Percentiles rank a stretch among this genome's conserved stretches.
Evolutionary conservation across 2,113 vertebrate species (phyloP).

Genomic region (Heloderma charlesbogerti): DNA sequence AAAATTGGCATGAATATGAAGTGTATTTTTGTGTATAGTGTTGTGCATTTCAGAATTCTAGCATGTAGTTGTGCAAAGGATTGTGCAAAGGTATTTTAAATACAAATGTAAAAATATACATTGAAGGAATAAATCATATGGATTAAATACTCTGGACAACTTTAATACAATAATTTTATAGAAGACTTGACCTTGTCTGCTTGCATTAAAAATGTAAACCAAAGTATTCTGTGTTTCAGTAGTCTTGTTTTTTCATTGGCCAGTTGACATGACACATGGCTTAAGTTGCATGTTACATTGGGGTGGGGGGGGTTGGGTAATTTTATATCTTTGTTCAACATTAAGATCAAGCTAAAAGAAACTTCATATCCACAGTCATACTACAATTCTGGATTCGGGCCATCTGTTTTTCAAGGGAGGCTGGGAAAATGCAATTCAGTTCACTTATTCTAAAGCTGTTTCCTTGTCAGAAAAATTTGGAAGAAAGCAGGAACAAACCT

Average conservation of each 20-base stretch:
- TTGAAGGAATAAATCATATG: slow-evolving; percentile 69
- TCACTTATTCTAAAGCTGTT: not conserved
- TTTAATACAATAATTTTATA: slow-evolving; percentile 80
- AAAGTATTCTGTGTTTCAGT: slow-evolving; percentile 42
- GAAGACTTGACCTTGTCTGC: slow-evolving; percentile 67
- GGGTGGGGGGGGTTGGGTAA: not conserved
- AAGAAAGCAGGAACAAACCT: not conserved
- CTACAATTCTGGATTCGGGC: not conserved
- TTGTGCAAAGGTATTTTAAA: slow-evolving; percentile 78
- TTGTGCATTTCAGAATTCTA: slow-evolving; percentile 80
- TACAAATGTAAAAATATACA: slow-evolving; percentile 70
- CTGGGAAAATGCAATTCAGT: not conserved
- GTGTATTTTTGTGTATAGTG: slow-evolving; percentile 81
- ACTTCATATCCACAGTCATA: not conserved
- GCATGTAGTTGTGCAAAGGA: slow-evolving; percentile 75
- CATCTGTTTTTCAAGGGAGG: not conserved
- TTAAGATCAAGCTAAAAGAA: not conserved
- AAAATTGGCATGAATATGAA: slow-evolving; percentile 76
- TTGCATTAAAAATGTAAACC: slow-evolving; percentile 70
- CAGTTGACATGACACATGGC: not conserved
- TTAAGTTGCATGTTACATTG: not conserved
- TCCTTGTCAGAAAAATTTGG: no score
- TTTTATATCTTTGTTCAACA: not conserved
- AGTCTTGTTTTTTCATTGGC: slow-evolving; percentile 50
- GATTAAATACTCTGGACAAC: slow-evolving; percentile 74